Evolutionary conservation across 2,888 invertebrate genomes (phyloP).

Genomic region (Drosophila histrio): DNA sequence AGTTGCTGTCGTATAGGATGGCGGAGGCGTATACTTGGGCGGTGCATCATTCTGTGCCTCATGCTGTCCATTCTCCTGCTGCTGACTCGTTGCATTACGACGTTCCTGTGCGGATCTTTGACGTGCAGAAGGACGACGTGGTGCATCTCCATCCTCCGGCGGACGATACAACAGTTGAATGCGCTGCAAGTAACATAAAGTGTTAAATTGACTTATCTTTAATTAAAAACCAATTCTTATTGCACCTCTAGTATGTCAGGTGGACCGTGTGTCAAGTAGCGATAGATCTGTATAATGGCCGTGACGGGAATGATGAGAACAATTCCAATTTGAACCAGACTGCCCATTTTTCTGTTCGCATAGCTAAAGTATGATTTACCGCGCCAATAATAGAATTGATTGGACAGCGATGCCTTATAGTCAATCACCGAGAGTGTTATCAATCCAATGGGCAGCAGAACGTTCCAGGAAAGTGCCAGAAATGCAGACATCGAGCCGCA

Average conservation of each 20-base stretch:
- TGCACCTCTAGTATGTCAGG: conserved; percentile 94
- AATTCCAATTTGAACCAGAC: conserved; percentile 90
- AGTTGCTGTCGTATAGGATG: conserved; percentile 95
- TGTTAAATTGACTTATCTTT: neutral
- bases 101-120: conserved; percentile 49
- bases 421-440: conserved; percentile 90
- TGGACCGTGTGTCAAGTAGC: conserved; percentile 93
- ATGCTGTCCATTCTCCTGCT: conserved; percentile 44
- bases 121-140: conserved; percentile 67
- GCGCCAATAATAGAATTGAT: conserved; percentile 88
- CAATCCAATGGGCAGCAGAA: conserved; percentile 91
- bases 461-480: conserved; percentile 94
- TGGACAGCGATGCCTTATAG: conserved; percentile 89
- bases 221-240: conserved; percentile 58
- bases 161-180: conserved; percentile 94
- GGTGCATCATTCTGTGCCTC: conserved; percentile 89
- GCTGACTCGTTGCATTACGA: conserved; percentile 45
- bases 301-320: conserved; percentile 88
- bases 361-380: conserved; percentile 91
- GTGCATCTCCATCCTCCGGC: conserved; percentile 84
- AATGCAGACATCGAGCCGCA: conserved; percentile 87
- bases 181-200: conserved; percentile 86
- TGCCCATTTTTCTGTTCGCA: conserved; percentile 92
- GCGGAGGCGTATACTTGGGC: conserved; percentile 96
- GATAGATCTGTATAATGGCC: conserved; percentile 87